A percentile compares a stretch with the other conserved stretches of the same genome.
Evolutionary conservation across 92 coral and sea anemone genomes (phyloP).

Genomic region (Bergia puertoricense): DNA sequence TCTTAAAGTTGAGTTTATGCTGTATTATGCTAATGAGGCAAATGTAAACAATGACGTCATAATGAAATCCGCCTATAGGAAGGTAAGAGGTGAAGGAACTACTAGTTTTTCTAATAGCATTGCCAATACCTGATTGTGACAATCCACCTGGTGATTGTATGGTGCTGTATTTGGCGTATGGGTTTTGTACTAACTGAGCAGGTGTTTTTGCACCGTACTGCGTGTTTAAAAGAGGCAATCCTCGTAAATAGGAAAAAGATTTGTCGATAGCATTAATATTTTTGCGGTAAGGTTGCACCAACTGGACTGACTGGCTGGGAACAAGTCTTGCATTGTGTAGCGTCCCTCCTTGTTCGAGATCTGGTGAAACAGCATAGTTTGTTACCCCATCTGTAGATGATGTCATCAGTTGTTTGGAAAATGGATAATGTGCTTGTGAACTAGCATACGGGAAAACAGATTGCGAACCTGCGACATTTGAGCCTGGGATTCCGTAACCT

Average conservation of each 20-base stretch:
- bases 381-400: not conserved
- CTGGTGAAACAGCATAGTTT: conserved; percentile 7
- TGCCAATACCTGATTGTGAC: not conserved
- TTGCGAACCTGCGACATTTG: conserved; percentile 10
- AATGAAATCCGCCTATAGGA: not conserved
- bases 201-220: not conserved
- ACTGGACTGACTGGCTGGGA: not conserved
- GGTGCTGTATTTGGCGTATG: not conserved
- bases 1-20: no score
- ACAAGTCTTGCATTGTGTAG: not conserved
- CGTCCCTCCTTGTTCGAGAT: not conserved
- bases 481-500: conserved; percentile 1
- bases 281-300: conserved; percentile 5
- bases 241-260: not conserved
- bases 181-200: not conserved
- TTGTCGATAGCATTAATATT: not conserved
- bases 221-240: not conserved
- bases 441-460: not conserved
- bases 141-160: not conserved
- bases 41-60: no score
- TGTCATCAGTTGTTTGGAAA: not conserved
- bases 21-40: no score
- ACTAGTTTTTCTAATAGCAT: not conserved
- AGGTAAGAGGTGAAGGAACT: not conserved
- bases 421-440: not conserved